phyloP scores from a whole-genome alignment of 1,140 invertebrate genomes.

The Plodia interpunctella region DNA sequence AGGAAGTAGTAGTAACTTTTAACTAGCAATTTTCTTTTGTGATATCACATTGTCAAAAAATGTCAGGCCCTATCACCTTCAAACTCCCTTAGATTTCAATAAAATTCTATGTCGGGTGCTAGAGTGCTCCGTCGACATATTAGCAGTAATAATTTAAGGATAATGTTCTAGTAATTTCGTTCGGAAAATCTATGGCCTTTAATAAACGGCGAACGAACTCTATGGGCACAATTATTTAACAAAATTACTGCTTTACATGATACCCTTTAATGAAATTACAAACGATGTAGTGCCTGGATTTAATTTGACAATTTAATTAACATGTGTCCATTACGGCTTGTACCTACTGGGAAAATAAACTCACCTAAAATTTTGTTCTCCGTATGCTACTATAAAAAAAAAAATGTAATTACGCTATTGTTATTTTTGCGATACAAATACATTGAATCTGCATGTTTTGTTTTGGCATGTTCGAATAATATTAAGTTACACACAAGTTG shows the following conservation, averaged over 20 bases:
- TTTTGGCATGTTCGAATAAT: too few species aligned
- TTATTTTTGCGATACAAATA: too few species aligned
- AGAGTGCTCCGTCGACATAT: slow-evolving; percentile 58
- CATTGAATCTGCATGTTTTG: too few species aligned
- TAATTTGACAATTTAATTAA: slow-evolving; percentile 37
- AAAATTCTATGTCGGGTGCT: slow-evolving; percentile 37
- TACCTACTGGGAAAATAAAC: neutral
- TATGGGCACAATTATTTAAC: slow-evolving; percentile 66
- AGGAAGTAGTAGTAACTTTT: too few species aligned
- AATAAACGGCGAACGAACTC: slow-evolving; percentile 66
- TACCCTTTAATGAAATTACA: slow-evolving; percentile 46
- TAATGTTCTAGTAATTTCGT: slow-evolving; percentile 65
- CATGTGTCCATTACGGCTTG: slow-evolving; percentile 18
- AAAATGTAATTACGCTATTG: neutral
- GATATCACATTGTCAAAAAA: too few species aligned
- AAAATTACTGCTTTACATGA: slow-evolving; percentile 59
- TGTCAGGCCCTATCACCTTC: neutral
- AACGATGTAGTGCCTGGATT: slow-evolving; percentile 29
- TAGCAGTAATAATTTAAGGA: slow-evolving; percentile 72
- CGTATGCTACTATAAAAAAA: neutral
- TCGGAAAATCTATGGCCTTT: slow-evolving; percentile 68
- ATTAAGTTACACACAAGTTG: too few species aligned
- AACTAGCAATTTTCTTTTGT: too few species aligned
- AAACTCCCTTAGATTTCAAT: slow-evolving; percentile 16
- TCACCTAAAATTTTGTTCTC: neutral